Evolutionary conservation across 1,140 invertebrate species (phyloP), one percentile per base, ranked within the genome.

Genomic region (Nasonia vitripennis): DNA sequence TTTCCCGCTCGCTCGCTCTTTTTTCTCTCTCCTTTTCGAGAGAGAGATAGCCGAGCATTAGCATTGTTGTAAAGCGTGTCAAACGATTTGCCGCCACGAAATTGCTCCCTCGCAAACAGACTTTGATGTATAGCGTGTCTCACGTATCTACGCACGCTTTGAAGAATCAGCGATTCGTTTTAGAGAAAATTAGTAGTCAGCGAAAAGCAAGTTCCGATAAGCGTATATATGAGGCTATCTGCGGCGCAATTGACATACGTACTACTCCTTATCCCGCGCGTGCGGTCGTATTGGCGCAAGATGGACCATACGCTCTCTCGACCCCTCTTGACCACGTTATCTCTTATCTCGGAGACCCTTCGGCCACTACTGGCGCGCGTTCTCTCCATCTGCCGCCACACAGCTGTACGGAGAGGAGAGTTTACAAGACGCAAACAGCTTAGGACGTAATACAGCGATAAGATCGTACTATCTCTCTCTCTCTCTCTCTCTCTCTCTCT

Each of bases 371-470:
- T 45, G 41, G 55, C 51, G 17, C 55, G 55, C 55, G 1, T 70
- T 75, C 88, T 85, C 73, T 86, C 81, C n/a, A 27, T 83, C 70
- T 75, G 55, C 77, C 41, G 74, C 41, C 34, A 12, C 77, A 5
- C 62, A 6, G 45, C 37, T n/a, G 20, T n/a, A n/a, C 14, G 2
- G 3, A n/a, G 55, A 48, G 45, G 51, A 34, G n/a, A 86, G 71
- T 86, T 86, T 86, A 86, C 86, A 84, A 86, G 82, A 86, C 81
- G 83, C 86, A 86, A 86, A 84, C 86, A 86, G 78, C 86, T 86
- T 86, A 86, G 78, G 78, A 84, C 84, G 81, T 86, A 75, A 75
- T 80, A 80, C 86, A 70, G 11, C 68, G 86, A 86, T 86, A 85
- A 82, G 74, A 87, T 82, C 78, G 20, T 12, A 55, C 71, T 81